Base-by-base conservation (phyloP, 1,140 invertebrate species). In the Acromyrmex echinatior region DNA sequence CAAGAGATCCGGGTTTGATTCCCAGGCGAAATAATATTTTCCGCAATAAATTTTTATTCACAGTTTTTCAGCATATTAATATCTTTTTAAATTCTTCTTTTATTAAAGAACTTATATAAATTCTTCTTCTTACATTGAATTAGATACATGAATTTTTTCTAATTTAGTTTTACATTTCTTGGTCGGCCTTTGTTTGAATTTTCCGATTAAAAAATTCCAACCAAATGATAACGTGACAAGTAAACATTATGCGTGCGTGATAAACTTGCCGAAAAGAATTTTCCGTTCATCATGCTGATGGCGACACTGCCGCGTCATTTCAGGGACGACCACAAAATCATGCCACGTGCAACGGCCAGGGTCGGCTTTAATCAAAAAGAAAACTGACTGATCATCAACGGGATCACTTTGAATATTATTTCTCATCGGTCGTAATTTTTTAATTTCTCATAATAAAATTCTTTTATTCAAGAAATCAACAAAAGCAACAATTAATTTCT, bases 321-420 rank as follows among this genome's bases (percentile, higher is more conserved):
- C 80, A 82, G 80, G 80, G 68, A 73, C 79, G 16, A 60, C 51
- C 78, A 80, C 49, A 35, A 82, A 82, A 74, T 82, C 25, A 31
- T 74, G 80, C 68, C 68, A 82, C 68, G 80, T 71, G 53, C 53
- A 74, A 74, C 39, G n/a, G 35, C n/a, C 80, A 73, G 35, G 18
- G 80, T 12, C 68, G 68, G 51, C 18, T 21, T 82, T 82, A 74
- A 25, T 12, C 53, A 45, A 14, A 14, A 12, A 82, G 25, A 1
- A 31, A 60, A 49, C 53, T 45, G 35, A 9, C 16, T 53, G 9
- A 21, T 60, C 0, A 21, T 21, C 6, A 10, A 16, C 9, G 28
- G 14, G 14, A 18, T 45, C 16, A 12, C 3, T 18, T 66, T 16
- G 14, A 45, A 74, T 62, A 56, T 81, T 45, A 10, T 10, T 81